Percentiles rank a stretch among this genome's conserved stretches.
These are phyloP conservation scores for Andricus quercusramuli DNA, from an alignment of 2,888 invertebrate genomes.

Conservation along the genomic window DNA sequence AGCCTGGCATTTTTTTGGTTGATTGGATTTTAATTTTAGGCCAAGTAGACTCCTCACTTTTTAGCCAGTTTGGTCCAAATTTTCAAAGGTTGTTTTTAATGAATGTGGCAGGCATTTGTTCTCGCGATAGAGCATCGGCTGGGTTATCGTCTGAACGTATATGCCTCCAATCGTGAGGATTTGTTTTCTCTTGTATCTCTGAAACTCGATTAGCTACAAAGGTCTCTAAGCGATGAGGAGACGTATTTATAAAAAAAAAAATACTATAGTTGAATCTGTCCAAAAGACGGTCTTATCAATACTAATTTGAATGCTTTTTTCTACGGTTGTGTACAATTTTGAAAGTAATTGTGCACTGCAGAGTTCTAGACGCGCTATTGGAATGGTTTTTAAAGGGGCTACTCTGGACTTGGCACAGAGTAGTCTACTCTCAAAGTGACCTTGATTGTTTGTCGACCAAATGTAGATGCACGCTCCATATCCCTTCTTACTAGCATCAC, in stretches of 20 bases:
- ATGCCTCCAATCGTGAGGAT: conserved; percentile 47
- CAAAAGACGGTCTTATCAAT: no score
- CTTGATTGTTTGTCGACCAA: neutral
- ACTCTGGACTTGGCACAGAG: conserved; percentile 5
- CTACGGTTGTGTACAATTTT: no score
- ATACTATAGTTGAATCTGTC: conserved; percentile 51
- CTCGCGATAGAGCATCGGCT: conserved; percentile 55
- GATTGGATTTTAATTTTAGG: neutral
- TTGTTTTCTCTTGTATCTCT: conserved; percentile 54
- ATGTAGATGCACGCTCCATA: neutral
- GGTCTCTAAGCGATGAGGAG: conserved; percentile 50
- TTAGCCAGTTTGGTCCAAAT: no score
- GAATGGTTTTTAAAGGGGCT: conserved; percentile 28
- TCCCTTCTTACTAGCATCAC: neutral
- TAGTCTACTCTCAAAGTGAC: no score
- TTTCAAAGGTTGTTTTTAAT: no score
- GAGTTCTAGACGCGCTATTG: conserved; percentile 51
- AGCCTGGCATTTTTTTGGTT: no score
- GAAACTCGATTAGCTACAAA: conserved; percentile 53
- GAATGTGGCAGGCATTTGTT: conserved; percentile 48
- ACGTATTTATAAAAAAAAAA: conserved; percentile 26
- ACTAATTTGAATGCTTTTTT: no score
- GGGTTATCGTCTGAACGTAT: conserved; percentile 53
- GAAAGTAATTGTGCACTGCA: no score
- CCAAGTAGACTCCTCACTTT: no score